These are phyloP conservation scores for Xenus cinereus DNA, from an alignment of 2,113 vertebrate genomes.

Conservation along the genomic window DNA sequence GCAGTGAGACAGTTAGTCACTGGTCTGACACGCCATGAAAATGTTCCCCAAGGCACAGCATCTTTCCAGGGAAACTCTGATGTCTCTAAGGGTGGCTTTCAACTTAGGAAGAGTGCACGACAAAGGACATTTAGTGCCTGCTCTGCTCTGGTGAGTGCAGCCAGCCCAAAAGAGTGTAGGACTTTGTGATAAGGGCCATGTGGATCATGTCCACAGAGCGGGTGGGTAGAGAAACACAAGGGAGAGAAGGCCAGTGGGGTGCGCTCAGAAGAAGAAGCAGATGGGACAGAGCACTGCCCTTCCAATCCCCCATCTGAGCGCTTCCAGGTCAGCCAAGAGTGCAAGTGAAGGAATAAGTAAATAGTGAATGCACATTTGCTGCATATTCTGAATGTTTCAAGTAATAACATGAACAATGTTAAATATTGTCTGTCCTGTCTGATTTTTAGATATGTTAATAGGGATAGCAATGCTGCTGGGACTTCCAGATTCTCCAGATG, in stretches of 20 bases:
- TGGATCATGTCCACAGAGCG: background rate
- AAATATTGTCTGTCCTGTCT: background rate
- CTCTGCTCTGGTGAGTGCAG: background rate
- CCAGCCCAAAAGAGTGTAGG: background rate
- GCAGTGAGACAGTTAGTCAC: background rate
- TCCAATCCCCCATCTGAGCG: background rate
- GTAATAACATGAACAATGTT: background rate
- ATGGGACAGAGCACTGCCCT: background rate
- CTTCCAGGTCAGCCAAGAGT: background rate
- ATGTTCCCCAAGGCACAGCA: background rate
- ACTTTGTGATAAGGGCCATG: background rate
- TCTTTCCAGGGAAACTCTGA: background rate
- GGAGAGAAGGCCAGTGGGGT: background rate
- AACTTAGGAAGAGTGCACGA: background rate
- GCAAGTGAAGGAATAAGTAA: background rate
- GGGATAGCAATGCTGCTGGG: background rate
- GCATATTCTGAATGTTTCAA: background rate
- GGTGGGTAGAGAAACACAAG: background rate
- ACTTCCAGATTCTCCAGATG: conserved; percentile 25
- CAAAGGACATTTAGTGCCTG: background rate
- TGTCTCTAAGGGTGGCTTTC: background rate
- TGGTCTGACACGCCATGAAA: background rate
- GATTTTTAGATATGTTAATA: background rate
- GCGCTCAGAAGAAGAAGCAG: background rate
- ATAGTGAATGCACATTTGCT: background rate